Conservation (phyloP, 2,797 vertebrate genomes). For the Anguilla pacifica region DNA sequence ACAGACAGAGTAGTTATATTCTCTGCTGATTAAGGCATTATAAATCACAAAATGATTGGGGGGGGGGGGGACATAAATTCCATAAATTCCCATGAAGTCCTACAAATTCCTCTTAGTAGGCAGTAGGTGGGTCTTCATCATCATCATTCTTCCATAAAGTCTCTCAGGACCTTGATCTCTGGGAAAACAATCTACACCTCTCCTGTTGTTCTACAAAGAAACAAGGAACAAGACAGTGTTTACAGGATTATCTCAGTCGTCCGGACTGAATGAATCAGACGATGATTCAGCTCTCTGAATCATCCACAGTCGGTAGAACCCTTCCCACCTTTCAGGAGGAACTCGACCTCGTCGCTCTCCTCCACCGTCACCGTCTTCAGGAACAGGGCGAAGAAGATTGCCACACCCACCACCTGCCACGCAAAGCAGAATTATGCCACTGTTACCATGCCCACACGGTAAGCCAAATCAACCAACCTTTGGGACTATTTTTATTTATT, state of each 20-base stretch:
- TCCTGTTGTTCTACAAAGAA: not conserved
- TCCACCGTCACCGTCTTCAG: conserved; percentile 77
- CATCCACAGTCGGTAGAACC: not conserved
- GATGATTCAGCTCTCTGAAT: not conserved
- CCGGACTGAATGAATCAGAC: not conserved
- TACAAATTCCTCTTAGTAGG: not conserved
- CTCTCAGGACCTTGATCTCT: not conserved
- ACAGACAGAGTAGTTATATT: not conserved
- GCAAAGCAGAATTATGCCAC: conserved; percentile 10
- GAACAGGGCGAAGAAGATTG: conserved; percentile 78
- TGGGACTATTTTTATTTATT: not conserved
- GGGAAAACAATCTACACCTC: not conserved
- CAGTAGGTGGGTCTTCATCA: not conserved
- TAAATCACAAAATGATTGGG: not conserved
- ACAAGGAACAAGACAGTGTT: not conserved
- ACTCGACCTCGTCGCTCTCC: conserved; percentile 70
- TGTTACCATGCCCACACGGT: no score
- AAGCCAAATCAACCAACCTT: not conserved
- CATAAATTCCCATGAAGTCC: not conserved
- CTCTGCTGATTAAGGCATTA: not conserved
- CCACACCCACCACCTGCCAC: conserved; percentile 75
- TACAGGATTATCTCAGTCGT: not conserved
- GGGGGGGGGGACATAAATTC: no score
- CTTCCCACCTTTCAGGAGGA: conserved; percentile 66
- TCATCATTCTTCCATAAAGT: not conserved